Evolutionary conservation across 2,888 invertebrate genomes (phyloP).

Genomic region (Drosophila basisetae): DNA sequence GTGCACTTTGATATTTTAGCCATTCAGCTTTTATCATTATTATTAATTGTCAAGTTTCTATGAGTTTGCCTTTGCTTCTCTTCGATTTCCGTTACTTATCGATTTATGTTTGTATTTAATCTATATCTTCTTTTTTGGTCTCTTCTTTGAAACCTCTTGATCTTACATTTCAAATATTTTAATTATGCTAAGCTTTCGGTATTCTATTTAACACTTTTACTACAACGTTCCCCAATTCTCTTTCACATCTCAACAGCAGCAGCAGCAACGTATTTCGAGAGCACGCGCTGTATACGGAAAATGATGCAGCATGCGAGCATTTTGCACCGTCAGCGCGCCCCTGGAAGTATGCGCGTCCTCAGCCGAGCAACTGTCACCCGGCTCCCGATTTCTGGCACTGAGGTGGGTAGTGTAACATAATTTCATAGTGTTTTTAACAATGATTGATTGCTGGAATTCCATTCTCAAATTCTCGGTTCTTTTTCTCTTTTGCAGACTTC

Average conservation of each 20-base stretch:
- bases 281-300: conserved; percentile 85
- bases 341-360: conserved; percentile 91
- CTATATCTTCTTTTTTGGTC: too few species aligned
- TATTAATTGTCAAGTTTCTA: background rate
- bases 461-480: background rate
- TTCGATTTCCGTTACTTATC: background rate
- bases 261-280: conserved; percentile 85
- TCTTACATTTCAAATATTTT: background rate
- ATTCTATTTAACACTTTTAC: background rate
- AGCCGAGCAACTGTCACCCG: conserved; percentile 87
- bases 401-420: conserved; percentile 73
- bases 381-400: conserved; percentile 88
- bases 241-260: conserved; percentile 56
- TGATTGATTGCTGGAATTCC: conserved; percentile 8
- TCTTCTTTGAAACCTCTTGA: too few species aligned
- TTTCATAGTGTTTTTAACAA: background rate
- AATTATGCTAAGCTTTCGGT: background rate
- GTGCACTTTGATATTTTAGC: conserved; percentile 4
- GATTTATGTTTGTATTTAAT: background rate
- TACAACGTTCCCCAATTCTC: conserved; percentile 3
- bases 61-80: background rate
- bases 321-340: conserved; percentile 93
- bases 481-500: conserved; percentile 75
- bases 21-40: background rate
- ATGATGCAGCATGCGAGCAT: conserved; percentile 89